A percentile compares a stretch with the other conserved stretches of the same genome.
These are phyloP conservation scores for Numenius phaeopus DNA, from an alignment of 2,797 vertebrate species.

Conservation along the genomic window DNA sequence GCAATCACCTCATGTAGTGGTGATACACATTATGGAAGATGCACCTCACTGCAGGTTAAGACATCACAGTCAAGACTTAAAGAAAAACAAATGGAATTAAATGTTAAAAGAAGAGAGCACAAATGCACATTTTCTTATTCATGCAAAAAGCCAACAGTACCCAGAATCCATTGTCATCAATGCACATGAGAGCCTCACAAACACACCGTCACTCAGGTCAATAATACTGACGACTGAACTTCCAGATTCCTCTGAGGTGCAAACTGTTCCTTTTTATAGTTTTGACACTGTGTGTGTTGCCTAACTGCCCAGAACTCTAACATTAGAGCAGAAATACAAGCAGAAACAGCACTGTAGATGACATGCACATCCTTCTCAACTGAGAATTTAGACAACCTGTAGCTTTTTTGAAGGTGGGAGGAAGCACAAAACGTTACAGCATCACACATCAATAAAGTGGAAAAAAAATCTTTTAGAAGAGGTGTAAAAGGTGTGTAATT, in stretches of 20 bases:
- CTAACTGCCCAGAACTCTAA: not conserved
- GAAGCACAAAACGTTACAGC: not conserved
- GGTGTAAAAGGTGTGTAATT: not conserved
- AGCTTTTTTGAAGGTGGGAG: not conserved
- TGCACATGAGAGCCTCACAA: not conserved
- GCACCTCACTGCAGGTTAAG: not conserved
- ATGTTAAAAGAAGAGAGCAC: not conserved
- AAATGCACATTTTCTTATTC: not conserved
- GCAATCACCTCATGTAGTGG: not conserved
- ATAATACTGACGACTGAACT: not conserved
- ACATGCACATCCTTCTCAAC: not conserved
- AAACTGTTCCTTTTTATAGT: not conserved
- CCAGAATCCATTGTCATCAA: not conserved
- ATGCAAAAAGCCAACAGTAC: not conserved
- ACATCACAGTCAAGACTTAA: not conserved
- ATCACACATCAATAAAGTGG: not conserved
- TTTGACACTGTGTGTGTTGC: not conserved
- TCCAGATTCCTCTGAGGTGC: not conserved
- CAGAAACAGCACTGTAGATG: not conserved
- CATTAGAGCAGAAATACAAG: not conserved
- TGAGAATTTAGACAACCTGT: not conserved
- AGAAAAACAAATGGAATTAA: not conserved
- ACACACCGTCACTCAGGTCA: not conserved
- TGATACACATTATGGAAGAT: not conserved
- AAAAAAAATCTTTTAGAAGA: not conserved